Conservation (phyloP, 2,113 vertebrate genomes). For the Macrotis lagotis region DNA sequence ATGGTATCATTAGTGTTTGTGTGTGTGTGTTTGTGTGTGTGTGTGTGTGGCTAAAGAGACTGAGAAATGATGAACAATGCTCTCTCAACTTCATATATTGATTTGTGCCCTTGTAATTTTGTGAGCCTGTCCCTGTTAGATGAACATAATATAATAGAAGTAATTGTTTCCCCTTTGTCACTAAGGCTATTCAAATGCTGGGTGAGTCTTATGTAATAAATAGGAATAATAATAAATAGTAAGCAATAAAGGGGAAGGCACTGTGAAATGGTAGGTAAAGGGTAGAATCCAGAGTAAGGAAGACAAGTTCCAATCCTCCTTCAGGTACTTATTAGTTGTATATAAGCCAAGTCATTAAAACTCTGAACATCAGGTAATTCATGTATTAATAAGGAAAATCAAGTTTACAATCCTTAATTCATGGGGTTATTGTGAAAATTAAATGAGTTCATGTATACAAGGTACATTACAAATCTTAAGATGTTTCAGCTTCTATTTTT, state of each 20-base stretch:
- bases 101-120: neutral
- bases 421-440: neutral
- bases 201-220: neutral
- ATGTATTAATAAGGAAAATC: neutral
- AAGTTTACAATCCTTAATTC: neutral
- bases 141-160: neutral
- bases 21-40: neutral
- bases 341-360: neutral
- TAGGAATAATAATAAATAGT: too few relatives aligned
- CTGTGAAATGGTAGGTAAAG: too few relatives aligned
- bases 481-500: neutral
- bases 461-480: neutral
- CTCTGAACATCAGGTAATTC: neutral
- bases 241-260: neutral
- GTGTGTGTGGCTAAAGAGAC: neutral
- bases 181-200: neutral
- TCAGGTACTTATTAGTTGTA: neutral
- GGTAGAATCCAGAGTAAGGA: too few relatives aligned
- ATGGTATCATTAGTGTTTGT: fast-evolving
- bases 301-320: neutral
- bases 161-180: neutral
- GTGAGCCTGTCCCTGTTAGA: neutral
- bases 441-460: neutral
- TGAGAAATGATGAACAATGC: neutral
- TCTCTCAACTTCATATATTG: neutral